Evolutionary conservation across 2,113 vertebrate genomes (phyloP).

Genomic region (Coreoperca whiteheadi): DNA sequence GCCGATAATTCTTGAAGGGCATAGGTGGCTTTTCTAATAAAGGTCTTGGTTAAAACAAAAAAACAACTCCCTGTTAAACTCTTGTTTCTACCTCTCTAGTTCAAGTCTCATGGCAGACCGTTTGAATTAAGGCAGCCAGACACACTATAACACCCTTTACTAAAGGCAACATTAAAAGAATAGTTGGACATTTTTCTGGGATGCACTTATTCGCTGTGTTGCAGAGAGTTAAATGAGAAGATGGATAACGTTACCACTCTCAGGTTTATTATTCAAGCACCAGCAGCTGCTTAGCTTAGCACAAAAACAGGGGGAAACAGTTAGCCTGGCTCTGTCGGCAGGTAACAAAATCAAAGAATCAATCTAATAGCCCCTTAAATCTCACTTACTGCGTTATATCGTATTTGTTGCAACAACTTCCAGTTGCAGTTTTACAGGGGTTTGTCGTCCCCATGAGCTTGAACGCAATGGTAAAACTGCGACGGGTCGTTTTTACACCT

Average conservation of each 20-base stretch:
- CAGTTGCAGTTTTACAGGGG: not conserved
- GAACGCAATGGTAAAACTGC: not conserved
- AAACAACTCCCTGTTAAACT: not conserved
- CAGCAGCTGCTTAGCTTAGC: not conserved
- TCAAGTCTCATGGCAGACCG: not conserved
- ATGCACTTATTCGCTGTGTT: no score
- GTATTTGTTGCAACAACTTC: not conserved
- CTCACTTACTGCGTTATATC: not conserved
- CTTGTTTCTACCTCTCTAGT: not conserved
- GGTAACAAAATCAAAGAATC: not conserved
- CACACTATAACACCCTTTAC: not conserved
- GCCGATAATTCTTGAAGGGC: slow-evolving; percentile 22
- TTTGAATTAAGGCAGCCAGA: not conserved
- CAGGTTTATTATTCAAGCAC: not conserved
- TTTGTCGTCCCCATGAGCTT: not conserved
- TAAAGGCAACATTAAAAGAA: not conserved
- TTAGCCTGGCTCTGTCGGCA: no score
- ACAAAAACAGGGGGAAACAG: not conserved
- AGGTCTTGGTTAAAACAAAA: not conserved
- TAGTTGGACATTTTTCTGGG: not conserved
- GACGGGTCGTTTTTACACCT: not conserved
- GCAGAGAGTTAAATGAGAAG: not conserved
- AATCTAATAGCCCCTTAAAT: not conserved
- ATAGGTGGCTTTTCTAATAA: not conserved
- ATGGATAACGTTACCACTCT: not conserved